Evolutionary conservation across 2,797 vertebrate species (phyloP).

Genomic region (Eospalax fontanierii): DNA sequence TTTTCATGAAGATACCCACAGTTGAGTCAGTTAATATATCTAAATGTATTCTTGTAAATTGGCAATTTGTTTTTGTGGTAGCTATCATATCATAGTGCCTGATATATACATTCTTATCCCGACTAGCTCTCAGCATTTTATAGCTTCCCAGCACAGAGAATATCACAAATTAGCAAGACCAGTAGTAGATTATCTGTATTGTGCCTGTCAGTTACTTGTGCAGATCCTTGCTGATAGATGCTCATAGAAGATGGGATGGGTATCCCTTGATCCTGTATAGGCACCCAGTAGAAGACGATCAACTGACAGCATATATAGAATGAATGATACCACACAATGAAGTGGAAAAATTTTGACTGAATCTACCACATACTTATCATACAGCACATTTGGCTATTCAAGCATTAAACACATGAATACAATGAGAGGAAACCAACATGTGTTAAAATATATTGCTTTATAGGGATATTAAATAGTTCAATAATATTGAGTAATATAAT

Average conservation of each 20-base stretch:
- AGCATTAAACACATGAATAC: slow-evolving; percentile 34
- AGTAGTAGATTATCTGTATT: neutral
- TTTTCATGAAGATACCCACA: neutral
- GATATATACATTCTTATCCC: neutral
- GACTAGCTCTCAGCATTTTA: neutral
- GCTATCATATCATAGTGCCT: neutral
- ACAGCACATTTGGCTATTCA: neutral
- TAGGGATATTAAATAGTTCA: neutral
- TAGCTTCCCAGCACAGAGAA: neutral
- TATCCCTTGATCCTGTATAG: too few relatives aligned
- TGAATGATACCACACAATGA: neutral
- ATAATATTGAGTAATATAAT: slow-evolving; percentile 11
- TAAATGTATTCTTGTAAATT: neutral
- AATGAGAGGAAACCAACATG: neutral
- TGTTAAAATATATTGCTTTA: neutral
- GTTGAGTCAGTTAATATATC: neutral
- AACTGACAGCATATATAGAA: neutral
- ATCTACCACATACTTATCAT: neutral
- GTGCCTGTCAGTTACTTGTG: neutral
- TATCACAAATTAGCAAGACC: neutral
- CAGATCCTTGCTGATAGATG: neutral
- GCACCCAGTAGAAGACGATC: too few relatives aligned
- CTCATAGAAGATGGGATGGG: neutral
- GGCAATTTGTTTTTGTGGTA: neutral
- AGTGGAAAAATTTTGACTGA: neutral